A percentile compares a stretch with the other conserved stretches of the same genome.
These are phyloP conservation scores for Pavo muticus DNA, from an alignment of 2,113 vertebrate genomes.

Conservation along the genomic window DNA sequence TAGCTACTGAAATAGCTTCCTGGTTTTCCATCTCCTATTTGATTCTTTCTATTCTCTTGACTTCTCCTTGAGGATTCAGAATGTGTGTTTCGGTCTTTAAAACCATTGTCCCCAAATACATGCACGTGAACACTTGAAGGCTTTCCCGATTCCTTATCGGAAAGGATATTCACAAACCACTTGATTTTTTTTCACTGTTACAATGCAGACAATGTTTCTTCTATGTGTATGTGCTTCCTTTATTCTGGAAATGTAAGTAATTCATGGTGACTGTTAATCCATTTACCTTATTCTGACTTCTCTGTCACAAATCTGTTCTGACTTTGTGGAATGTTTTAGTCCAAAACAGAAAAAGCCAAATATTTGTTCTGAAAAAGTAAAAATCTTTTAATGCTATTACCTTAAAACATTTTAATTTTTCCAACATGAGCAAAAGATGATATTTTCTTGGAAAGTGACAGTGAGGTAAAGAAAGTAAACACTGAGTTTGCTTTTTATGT, in stretches of 20 bases:
- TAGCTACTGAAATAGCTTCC: neutral
- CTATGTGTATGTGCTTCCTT: neutral
- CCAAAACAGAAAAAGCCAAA: neutral
- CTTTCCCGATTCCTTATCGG: neutral
- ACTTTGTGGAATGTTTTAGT: neutral
- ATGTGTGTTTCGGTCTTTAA: neutral
- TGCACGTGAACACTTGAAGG: neutral
- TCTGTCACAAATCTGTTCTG: neutral
- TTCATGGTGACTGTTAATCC: neutral
- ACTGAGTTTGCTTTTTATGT: neutral
- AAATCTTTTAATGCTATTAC: neutral
- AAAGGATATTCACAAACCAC: neutral
- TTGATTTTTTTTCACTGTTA: neutral
- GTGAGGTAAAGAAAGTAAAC: neutral
- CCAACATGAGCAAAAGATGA: neutral
- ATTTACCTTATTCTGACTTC: neutral
- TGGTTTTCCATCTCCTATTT: neutral
- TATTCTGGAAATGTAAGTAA: neutral
- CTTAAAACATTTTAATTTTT: neutral
- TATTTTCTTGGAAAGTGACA: neutral
- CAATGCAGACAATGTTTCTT: neutral
- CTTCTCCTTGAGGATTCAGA: neutral
- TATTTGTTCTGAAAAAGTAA: neutral
- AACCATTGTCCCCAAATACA: accelerated
- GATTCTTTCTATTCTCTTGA: neutral